A percentile compares a stretch with the other conserved stretches of the same genome.
These are phyloP conservation scores for Heterodera schachtii DNA, from an alignment of 1,140 invertebrate genomes.

Conservation along the genomic window DNA sequence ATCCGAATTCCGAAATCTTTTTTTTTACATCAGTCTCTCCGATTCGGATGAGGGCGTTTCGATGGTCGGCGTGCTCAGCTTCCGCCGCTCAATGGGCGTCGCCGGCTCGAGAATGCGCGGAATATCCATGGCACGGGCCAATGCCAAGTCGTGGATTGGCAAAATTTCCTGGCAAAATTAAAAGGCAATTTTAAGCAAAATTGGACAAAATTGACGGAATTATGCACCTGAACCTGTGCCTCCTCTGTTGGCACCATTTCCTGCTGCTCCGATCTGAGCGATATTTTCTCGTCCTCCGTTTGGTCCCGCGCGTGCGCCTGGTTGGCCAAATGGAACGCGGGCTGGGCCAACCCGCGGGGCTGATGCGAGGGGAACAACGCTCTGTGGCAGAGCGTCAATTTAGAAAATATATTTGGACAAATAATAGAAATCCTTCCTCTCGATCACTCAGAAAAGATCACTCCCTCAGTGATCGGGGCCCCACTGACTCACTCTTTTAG, in stretches of 20 bases:
- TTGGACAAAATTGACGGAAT: too few species aligned
- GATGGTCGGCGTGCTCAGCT: constrained; percentile 21
- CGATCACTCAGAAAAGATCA: too few species aligned
- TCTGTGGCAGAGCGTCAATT: neutral
- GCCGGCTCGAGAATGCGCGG: constrained; percentile 8
- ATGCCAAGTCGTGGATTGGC: neutral
- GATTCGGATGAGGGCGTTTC: constrained; percentile 24
- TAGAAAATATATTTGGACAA: too few species aligned
- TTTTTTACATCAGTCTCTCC: constrained; percentile 17
- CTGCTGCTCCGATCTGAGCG: constrained; percentile 24
- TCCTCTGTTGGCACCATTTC: neutral
- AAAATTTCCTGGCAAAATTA: neutral
- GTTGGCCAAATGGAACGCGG: constrained; percentile 27
- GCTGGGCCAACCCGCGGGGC: constrained; percentile 16
- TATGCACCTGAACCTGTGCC: neutral
- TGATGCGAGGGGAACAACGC: constrained; percentile 12
- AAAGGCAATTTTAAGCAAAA: too few species aligned
- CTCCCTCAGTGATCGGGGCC: too few species aligned
- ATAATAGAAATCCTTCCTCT: too few species aligned
- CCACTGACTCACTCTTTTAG: too few species aligned
- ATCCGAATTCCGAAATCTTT: neutral
- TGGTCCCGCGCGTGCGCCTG: constrained; percentile 27
- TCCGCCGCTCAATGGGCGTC: constrained; percentile 9
- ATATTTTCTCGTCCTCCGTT: constrained; percentile 30
- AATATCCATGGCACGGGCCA: neutral